Evolutionary conservation across 2,888 invertebrate species (phyloP), one percentile per base, ranked within the genome.

Genomic region (Lampropteryx suffumata): DNA sequence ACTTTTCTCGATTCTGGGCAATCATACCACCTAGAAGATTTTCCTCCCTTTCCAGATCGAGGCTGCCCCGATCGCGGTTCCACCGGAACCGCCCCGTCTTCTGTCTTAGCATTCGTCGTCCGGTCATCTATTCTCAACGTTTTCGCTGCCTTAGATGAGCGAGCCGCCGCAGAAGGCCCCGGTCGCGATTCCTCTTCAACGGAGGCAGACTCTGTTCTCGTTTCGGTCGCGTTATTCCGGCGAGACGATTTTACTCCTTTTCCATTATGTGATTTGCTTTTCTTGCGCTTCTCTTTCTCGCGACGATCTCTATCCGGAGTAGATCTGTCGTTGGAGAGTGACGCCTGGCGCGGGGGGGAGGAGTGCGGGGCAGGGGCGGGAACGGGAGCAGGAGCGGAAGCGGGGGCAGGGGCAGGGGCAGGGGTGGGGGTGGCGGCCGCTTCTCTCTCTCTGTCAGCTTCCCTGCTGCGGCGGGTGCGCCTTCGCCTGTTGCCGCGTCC

Each of bases 191-290:
- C 45, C 4, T 46, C 36, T 9, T 5, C 32, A 34, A n/a, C 30
- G 9, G 28, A 5, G 3, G 27, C 27, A n/a, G 21, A 3, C 26
- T 45, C 36, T 1, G 39, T 12, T 7, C 14, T 39, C 11, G 32
- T 17, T 29, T 21, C 37, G n/a, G 30, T 13, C n/a, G 30, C 26
- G 13, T 10, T 26, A 27, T 24, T 14, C 5, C 11, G 49, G 9
- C 43, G 55, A 29, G 37, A 48, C 26, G 50, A 55, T 30, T 61
- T 61, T 3, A 61, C 61, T n/a, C 49, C 57, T 14, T 57, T 61
- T 9, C 59, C 57, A 11, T 53, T 58, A 48, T 21, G 44, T 1
- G 59, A 59, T 36, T 59, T 59, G 8, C 50, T 45, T 27, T 60
- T 62, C 34, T 30, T 36, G 32, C 33, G 49, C 14, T 27, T 28